Evolutionary conservation across 2,888 invertebrate species (phyloP), one percentile per base, ranked within the genome.

Genomic region (Byasa hedistus): DNA sequence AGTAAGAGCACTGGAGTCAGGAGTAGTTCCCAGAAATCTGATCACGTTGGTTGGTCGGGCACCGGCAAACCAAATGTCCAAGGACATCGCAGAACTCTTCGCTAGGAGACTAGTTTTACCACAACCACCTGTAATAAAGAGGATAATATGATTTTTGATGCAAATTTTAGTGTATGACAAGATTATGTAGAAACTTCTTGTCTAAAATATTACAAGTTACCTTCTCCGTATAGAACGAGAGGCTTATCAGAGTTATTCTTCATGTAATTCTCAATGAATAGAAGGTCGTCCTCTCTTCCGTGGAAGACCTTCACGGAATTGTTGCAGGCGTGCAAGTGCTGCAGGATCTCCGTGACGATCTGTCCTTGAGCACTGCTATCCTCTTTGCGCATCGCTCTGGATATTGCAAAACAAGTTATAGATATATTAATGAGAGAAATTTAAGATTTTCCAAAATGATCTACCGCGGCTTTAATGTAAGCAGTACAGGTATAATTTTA

Each of bases 41-140:
- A 99, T 94, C 69, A 98, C 94, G 82, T 97, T 96, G 23, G 98
- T 94, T 0, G 98, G 98, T 62, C 95, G 94, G 1, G 94, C 94
- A 0, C 94, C 94, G 23, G 93, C 90, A 69, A 96, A 95, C 96
- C 96, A 97, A 59, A 93, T 93, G 51, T 92, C 93, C 12, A 95
- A 92, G 0, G 95, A 96, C 84, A 96, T 93, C 27, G 96, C 96
- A 0, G 98, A 98, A 69, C 97, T 96, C 87, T 98, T 98, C 0
- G 99, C 96, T 68, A 99, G 91, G 0, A 99, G 92, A 22, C 99
- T 99, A 0, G 99, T 99, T 87, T 99, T 99, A 0, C 99, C 99
- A 80, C 99, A 99, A 55, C 99, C 99, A 79, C 98, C 94, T 92
- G 70, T 0, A 74, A 68, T 23, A 23, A 44, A 22, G 52, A 52